A percentile compares a stretch with the other conserved stretches of the same genome.
phyloP scores from a whole-genome alignment of 2,888 invertebrate species.

The Drosophila phalerata region DNA sequence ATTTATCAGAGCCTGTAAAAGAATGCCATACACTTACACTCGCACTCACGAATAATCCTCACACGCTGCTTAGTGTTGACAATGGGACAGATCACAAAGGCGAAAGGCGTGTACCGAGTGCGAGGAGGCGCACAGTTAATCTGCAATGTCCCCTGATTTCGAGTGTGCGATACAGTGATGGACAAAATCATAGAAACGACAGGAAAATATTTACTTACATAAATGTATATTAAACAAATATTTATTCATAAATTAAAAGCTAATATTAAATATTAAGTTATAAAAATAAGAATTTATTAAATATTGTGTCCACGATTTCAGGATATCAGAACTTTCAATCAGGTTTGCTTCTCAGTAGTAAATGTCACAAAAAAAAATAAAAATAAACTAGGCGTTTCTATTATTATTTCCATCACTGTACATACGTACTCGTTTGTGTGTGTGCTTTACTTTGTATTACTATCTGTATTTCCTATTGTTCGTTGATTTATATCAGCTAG shows the following conservation, averaged over 20 bases:
- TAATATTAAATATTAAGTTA: too few relatives aligned
- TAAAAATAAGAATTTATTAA: too few relatives aligned
- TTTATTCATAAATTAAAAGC: too few relatives aligned
- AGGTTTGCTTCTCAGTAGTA: too few relatives aligned
- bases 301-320: too few relatives aligned
- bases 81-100: constrained; percentile 55
- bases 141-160: constrained; percentile 63
- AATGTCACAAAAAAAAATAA: too few relatives aligned
- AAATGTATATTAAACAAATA: too few relatives aligned
- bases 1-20: constrained; percentile 36
- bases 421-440: background rate
- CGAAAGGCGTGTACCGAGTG: constrained; percentile 56
- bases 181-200: too few relatives aligned
- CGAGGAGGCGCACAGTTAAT: constrained; percentile 70
- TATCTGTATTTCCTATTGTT: constrained; percentile 41
- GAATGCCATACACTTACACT: constrained; percentile 49
- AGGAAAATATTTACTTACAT: too few relatives aligned
- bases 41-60: constrained; percentile 62
- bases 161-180: constrained; percentile 25
- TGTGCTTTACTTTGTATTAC: constrained; percentile 41
- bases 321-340: too few relatives aligned
- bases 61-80: constrained; percentile 74
- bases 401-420: background rate
- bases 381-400: too few relatives aligned
- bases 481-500: constrained; percentile 50